Evolutionary conservation across 2,888 invertebrate genomes (phyloP).

Genomic region (Thelaira solivaga): DNA sequence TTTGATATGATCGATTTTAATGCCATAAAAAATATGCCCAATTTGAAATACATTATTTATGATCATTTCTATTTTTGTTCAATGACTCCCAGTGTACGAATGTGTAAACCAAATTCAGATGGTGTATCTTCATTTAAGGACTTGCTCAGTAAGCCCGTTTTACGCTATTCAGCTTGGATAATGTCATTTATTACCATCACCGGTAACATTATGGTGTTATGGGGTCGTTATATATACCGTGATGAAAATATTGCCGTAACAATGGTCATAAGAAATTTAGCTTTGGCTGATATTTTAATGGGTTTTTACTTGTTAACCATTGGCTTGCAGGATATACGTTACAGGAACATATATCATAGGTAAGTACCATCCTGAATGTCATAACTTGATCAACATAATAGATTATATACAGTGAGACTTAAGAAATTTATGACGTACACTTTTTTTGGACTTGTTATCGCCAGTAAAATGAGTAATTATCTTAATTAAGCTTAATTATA

Average conservation of each 20-base stretch:
- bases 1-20: slow-evolving; percentile 78
- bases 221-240: slow-evolving; percentile 80
- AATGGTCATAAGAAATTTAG: slow-evolving; percentile 82
- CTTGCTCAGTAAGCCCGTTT: slow-evolving; percentile 79
- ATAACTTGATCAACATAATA: too few relatives aligned
- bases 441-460: too few relatives aligned
- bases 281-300: slow-evolving; percentile 83
- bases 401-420: too few relatives aligned
- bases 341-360: slow-evolving; percentile 79
- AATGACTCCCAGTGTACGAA: slow-evolving; percentile 79
- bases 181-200: slow-evolving; percentile 80
- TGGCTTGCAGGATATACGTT: slow-evolving; percentile 80
- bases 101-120: slow-evolving; percentile 81
- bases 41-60: slow-evolving; percentile 80
- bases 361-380: too few relatives aligned
- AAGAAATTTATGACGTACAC: too few relatives aligned
- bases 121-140: slow-evolving; percentile 82
- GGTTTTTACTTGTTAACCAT: slow-evolving; percentile 82
- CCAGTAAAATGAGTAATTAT: too few relatives aligned
- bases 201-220: slow-evolving; percentile 82
- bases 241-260: slow-evolving; percentile 82
- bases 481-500: too few relatives aligned
- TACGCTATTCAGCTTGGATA: slow-evolving; percentile 81
- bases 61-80: slow-evolving; percentile 82
- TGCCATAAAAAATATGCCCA: slow-evolving; percentile 77